Conservation (phyloP, 2,888 invertebrate genomes). For the Pterobdella sp. region DNA sequence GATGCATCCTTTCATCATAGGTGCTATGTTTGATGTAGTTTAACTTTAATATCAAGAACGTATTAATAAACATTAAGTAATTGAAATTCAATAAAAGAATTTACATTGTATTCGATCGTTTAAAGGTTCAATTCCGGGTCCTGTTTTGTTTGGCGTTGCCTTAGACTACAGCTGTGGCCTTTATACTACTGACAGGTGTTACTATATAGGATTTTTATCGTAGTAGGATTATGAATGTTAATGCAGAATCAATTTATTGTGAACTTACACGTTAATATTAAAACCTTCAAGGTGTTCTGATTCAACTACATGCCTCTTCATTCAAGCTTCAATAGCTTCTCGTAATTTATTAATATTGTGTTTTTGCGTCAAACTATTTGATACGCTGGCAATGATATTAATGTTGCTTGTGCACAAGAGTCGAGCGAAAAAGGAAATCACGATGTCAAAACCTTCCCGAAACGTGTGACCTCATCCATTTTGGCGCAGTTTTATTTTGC, state of each 20-base stretch:
- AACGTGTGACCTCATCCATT: too few relatives aligned
- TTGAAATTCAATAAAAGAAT: too few relatives aligned
- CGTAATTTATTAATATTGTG: not conserved
- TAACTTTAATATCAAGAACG: too few relatives aligned
- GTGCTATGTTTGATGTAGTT: too few relatives aligned
- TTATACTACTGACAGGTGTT: constrained; percentile 31
- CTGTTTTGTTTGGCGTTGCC: constrained; percentile 42
- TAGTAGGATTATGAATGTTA: not conserved
- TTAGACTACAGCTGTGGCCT: constrained; percentile 42
- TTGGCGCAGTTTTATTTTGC: too few relatives aligned
- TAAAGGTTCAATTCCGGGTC: constrained; percentile 43
- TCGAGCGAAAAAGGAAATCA: not conserved
- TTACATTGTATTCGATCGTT: not conserved
- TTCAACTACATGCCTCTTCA: not conserved
- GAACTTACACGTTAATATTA: not conserved
- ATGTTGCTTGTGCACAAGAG: not conserved
- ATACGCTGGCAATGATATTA: not conserved
- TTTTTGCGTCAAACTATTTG: not conserved
- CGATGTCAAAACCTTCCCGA: too few relatives aligned
- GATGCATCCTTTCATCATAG: too few relatives aligned
- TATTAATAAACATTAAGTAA: too few relatives aligned
- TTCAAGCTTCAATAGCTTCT: not conserved
- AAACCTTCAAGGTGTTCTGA: not conserved
- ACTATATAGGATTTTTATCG: not conserved
- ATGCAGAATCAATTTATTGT: not conserved